phyloP scores from a whole-genome alignment of 2,888 invertebrate genomes.

The Caenorhabditis sinica region DNA sequence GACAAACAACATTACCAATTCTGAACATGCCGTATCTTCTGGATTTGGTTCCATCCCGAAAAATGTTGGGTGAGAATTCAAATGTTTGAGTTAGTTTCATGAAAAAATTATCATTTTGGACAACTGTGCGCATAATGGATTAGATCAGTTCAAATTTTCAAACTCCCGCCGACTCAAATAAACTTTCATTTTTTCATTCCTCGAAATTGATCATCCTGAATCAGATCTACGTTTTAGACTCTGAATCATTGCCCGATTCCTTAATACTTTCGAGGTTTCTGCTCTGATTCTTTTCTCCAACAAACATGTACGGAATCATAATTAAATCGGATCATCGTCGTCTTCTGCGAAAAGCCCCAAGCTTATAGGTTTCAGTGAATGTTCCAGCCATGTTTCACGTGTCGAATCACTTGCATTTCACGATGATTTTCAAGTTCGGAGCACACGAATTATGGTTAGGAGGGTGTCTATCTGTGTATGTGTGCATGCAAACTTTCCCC shows the following conservation, averaged over 20 bases:
- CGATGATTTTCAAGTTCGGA: constrained; percentile 1
- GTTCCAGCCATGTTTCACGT: background rate
- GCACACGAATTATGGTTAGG: background rate
- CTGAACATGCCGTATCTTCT: too few relatives aligned
- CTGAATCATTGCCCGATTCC: background rate
- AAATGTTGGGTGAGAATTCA: too few relatives aligned
- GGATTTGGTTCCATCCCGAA: too few relatives aligned
- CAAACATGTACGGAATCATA: background rate
- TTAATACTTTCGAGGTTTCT: background rate
- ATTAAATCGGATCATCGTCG: background rate
- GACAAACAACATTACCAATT: too few relatives aligned
- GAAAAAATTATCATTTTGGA: too few relatives aligned
- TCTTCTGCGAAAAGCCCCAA: background rate
- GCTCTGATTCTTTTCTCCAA: background rate
- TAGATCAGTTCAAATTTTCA: too few relatives aligned
- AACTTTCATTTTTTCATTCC: too few relatives aligned
- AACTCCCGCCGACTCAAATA: too few relatives aligned
- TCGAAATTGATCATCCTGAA: too few relatives aligned
- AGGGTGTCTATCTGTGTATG: too few relatives aligned
- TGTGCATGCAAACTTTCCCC: background rate
- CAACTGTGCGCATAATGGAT: too few relatives aligned
- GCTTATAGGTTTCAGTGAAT: constrained; percentile 9
- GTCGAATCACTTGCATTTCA: constrained; percentile 1
- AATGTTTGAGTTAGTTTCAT: too few relatives aligned
- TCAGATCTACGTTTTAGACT: background rate